Base-by-base conservation (phyloP, 2,113 vertebrate genomes). In the Miniopterus natalensis region DNA sequence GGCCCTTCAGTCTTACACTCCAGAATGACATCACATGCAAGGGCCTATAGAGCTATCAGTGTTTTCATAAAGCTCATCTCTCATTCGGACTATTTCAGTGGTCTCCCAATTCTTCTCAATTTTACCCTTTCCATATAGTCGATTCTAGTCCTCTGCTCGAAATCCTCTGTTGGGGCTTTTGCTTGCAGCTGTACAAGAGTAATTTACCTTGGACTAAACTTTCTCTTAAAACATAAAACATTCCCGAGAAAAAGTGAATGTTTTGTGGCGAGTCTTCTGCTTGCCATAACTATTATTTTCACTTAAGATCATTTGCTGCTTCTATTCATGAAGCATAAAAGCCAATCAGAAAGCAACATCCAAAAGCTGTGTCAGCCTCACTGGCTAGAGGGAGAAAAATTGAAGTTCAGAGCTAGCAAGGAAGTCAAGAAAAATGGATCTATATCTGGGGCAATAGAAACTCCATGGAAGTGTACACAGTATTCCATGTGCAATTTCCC, bases 171-270 rank as follows among this genome's bases (percentile, higher is more conserved):
- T n/a, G 42, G 14, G 4, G 12, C 15, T 78, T 95, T 77, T 77
- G 51, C 21, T 84, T 53, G 29, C 8, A 84, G 13, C 4, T 75
- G 29, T 59, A 65, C 87, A 65, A 31, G 2, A 71, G 11, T 66
- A 36, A 15, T 74, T 90, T 70, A 59, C 18, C 40, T 45, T 40
- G 14, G 8, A 40, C 61, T 80, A 70, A 66, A 3, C 36, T 91
- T 85, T 79, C 31, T 45, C 63, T 18, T 70, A 21, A 29, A 53
- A 88, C 0, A 81, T 17, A 94, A 85, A 71, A 31, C 57, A 25
- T 92, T 57, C 31, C 27, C 25, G 53, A 74, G 3, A 94, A 84
- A 87, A 70, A 31, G 20, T 45, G 47, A 84, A 51, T 74, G 53
- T 15, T 7, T 29, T 63, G 1, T 27, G 14, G 17, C 5, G 1